A percentile compares a stretch with the other conserved stretches of the same genome.
Evolutionary conservation across 2,888 invertebrate genomes (phyloP).

Genomic region (Zaprionus lineosus): DNA sequence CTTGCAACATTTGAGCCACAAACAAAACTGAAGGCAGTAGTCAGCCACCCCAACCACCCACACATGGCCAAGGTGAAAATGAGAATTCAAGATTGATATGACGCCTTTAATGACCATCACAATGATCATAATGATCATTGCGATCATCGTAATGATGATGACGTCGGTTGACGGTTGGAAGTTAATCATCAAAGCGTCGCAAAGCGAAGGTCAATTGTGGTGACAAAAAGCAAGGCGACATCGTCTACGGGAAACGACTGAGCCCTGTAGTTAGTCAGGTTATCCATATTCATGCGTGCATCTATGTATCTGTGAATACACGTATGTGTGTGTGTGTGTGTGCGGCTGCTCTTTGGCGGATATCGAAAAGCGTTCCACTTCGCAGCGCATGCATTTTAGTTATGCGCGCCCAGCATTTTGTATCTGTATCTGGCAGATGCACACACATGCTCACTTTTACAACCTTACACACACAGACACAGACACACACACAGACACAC

Average conservation of each 20-base stretch:
- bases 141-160: slow-evolving; percentile 10
- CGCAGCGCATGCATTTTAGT: slow-evolving; percentile 79
- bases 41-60: slow-evolving; percentile 11
- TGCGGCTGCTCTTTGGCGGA: slow-evolving; percentile 67
- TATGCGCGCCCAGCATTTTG: slow-evolving; percentile 39
- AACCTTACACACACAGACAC: slow-evolving; percentile 33
- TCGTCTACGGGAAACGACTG: not conserved
- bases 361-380: slow-evolving; percentile 82
- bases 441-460: slow-evolving; percentile 5
- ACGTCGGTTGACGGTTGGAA: slow-evolving; percentile 6
- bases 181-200: slow-evolving; percentile 53
- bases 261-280: slow-evolving; percentile 1
- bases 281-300: not conserved
- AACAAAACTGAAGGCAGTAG: not conserved
- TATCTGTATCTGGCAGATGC: slow-evolving; percentile 13
- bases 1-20: slow-evolving; percentile 37
- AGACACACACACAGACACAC: slow-evolving; percentile 3
- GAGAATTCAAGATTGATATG: slow-evolving; percentile 23
- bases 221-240: slow-evolving; percentile 30
- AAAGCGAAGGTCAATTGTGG: slow-evolving; percentile 61
- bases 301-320: not conserved
- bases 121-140: slow-evolving; percentile 4
- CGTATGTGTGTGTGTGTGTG: slow-evolving; percentile 1
- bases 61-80: slow-evolving; percentile 2
- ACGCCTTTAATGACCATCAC: slow-evolving; percentile 2